Base-by-base conservation (phyloP, 2,113 vertebrate species). In the Oenanthe melanoleuca region DNA sequence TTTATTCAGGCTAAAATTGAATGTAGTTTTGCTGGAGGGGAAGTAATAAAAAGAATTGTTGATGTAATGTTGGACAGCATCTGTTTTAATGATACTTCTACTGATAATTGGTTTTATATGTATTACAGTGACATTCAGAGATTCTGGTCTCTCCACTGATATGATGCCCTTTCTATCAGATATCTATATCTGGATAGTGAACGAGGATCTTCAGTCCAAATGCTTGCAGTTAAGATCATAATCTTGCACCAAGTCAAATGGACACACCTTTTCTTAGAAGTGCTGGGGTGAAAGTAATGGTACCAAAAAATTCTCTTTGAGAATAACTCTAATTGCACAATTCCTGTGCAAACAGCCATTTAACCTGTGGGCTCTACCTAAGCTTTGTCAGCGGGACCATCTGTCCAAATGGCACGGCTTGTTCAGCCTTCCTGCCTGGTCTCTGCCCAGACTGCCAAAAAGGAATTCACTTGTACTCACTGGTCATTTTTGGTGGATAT, bases 111-210 rank as follows among this genome's bases (percentile, higher is more conserved):
- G 0, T 18, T 82, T 77, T 55, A 28, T 37, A 20, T 19, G 12
- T 37, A 23, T 33, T 63, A 33, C 6, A 70, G 14, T 14, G 63
- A 13, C 0, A 0, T 56, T 55, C 49, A 63, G 63, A 70, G 42
- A 6, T 69, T 31, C 29, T 75, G 56, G 18, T 64, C 47, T 80
- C 34, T 34, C 11, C 7, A 22, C 24, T 67, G 34, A 19, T 47
- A 66, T 44, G 49, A 5, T 44, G 49, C 0, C 0, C 4, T 61
- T 74, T 42, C 13, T 9, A 37, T 37, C 12, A 64, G 29, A 11
- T 22, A 23, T 17, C 0, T 23, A 1, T 42, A 21, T 14, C 78
- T 26, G 16, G 8, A 3, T 2, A 33, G 12, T 42, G 12, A 85
- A 63, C 0, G 2, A 42, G 11, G 3, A 2, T 61, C 42, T 71